A percentile compares a stretch with the other conserved stretches of the same genome.
phyloP scores from a whole-genome alignment of 2,113 vertebrate species.

The Salminus brasiliensis region DNA sequence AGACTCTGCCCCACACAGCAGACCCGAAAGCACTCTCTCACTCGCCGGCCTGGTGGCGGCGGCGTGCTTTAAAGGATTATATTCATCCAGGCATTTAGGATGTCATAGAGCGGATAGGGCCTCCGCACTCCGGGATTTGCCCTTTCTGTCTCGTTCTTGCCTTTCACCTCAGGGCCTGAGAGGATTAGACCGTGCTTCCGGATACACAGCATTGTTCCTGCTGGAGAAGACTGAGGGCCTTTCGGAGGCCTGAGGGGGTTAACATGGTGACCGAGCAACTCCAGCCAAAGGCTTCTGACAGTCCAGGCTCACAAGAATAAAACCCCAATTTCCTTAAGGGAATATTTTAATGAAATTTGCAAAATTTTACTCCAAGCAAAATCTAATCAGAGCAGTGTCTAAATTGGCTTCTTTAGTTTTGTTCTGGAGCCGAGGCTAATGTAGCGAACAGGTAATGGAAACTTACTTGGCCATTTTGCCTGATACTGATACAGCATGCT shows the following conservation, averaged over 20 bases:
- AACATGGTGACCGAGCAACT: constrained; percentile 40
- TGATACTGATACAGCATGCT: too few relatives aligned
- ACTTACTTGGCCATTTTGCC: background rate
- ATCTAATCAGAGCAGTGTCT: too few relatives aligned
- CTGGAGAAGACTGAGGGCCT: constrained; percentile 61
- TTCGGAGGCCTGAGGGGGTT: constrained; percentile 43
- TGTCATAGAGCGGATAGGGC: constrained; percentile 58
- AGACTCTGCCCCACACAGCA: constrained; percentile 54
- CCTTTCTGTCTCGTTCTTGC: constrained; percentile 65
- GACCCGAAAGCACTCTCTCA: constrained; percentile 67
- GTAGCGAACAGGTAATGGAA: too few relatives aligned
- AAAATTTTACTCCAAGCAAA: too few relatives aligned
- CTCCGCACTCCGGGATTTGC: constrained; percentile 57
- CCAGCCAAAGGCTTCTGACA: background rate
- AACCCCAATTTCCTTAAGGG: background rate
- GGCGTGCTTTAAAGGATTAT: constrained; percentile 74
- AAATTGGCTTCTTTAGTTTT: too few relatives aligned
- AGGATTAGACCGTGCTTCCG: constrained; percentile 73
- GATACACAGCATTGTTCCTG: constrained; percentile 62
- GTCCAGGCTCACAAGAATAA: background rate
- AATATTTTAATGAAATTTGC: background rate
- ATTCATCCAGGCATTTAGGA: constrained; percentile 69
- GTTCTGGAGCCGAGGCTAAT: too few relatives aligned
- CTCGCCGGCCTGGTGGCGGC: constrained; percentile 59
- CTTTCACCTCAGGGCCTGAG: constrained; percentile 71